Evolutionary conservation across 2,888 invertebrate genomes (phyloP).

Genomic region (Papilio gigon): DNA sequence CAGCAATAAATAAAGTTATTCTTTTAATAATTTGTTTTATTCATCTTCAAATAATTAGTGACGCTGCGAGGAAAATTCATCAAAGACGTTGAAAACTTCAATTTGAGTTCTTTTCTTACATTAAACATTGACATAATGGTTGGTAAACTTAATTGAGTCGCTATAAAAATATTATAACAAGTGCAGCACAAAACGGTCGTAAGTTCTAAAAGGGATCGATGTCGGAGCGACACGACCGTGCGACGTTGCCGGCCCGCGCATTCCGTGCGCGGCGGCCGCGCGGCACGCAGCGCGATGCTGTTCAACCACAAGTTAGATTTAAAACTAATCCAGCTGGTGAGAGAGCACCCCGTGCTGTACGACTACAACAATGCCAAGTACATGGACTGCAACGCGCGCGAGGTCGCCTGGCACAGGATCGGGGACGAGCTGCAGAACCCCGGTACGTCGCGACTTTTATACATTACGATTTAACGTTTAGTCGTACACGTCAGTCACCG

Average conservation of each 20-base stretch:
- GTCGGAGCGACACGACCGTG: slow-evolving; percentile 35
- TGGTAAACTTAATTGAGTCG: too few species aligned
- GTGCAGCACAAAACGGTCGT: neutral
- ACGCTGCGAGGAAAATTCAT: too few species aligned
- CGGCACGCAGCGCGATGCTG: slow-evolving; percentile 45
- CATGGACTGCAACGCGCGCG: slow-evolving; percentile 73
- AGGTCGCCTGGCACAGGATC: slow-evolving; percentile 77
- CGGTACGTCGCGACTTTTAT: slow-evolving; percentile 61
- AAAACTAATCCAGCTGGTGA: slow-evolving; percentile 65
- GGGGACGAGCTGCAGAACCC: slow-evolving; percentile 71
- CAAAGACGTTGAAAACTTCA: too few species aligned
- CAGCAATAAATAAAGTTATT: slow-evolving; percentile 26
- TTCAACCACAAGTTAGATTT: slow-evolving; percentile 65
- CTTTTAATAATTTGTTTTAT: slow-evolving; percentile 23
- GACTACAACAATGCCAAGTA: slow-evolving; percentile 68
- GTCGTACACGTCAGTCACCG: too few species aligned
- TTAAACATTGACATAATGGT: too few species aligned
- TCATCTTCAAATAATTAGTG: too few species aligned
- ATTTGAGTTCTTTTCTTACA: too few species aligned
- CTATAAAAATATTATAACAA: too few species aligned
- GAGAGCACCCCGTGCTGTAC: slow-evolving; percentile 66
- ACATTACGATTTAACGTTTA: slow-evolving; percentile 49
- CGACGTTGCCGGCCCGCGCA: slow-evolving; percentile 45
- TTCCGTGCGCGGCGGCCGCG: slow-evolving; percentile 40
- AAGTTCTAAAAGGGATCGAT: slow-evolving; percentile 41